These are phyloP conservation scores for Xylophagus ater DNA, from an alignment of 2,888 invertebrate species.

Conservation along the genomic window DNA sequence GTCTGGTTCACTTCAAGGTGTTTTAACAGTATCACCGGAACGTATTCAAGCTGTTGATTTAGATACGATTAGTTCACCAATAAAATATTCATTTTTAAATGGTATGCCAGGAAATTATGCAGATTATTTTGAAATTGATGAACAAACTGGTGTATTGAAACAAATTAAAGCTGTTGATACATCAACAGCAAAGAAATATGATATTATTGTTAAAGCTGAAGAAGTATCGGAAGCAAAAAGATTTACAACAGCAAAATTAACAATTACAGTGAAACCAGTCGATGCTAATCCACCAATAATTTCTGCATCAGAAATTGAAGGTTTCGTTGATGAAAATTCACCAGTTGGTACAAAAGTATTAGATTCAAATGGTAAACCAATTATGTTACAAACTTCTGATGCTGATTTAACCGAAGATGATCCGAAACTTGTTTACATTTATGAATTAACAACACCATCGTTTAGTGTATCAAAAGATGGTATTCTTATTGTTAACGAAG, in stretches of 20 bases:
- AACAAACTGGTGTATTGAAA: slow-evolving; percentile 65
- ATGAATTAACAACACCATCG: slow-evolving; percentile 72
- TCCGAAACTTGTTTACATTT: slow-evolving; percentile 65
- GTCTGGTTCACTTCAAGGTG: slow-evolving; percentile 65
- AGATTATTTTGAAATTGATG: slow-evolving; percentile 75
- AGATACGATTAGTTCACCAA: slow-evolving; percentile 76
- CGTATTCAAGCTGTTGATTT: slow-evolving; percentile 84
- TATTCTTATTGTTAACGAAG: slow-evolving; percentile 65
- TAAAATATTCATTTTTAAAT: slow-evolving; percentile 69
- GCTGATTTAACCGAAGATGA: slow-evolving; percentile 76
- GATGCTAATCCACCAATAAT: slow-evolving; percentile 79
- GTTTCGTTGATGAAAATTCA: slow-evolving; percentile 76
- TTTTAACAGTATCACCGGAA: slow-evolving; percentile 72
- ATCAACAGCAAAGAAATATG: slow-evolving; percentile 64
- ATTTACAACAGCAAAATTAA: slow-evolving; percentile 71
- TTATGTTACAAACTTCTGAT: slow-evolving; percentile 66
- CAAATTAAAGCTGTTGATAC: slow-evolving; percentile 74
- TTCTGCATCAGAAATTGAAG: slow-evolving; percentile 56
- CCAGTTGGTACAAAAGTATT: slow-evolving; percentile 71
- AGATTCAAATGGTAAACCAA: slow-evolving; percentile 52
- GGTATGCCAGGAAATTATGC: slow-evolving; percentile 67
- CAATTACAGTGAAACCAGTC: slow-evolving; percentile 72
- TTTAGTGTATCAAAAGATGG: slow-evolving; percentile 68
- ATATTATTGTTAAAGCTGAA: slow-evolving; percentile 75
- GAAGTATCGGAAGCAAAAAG: slow-evolving; percentile 68